These are phyloP conservation scores for Phytoseiulus persimilis DNA, from an alignment of 2,888 invertebrate genomes.

Conservation along the genomic window DNA sequence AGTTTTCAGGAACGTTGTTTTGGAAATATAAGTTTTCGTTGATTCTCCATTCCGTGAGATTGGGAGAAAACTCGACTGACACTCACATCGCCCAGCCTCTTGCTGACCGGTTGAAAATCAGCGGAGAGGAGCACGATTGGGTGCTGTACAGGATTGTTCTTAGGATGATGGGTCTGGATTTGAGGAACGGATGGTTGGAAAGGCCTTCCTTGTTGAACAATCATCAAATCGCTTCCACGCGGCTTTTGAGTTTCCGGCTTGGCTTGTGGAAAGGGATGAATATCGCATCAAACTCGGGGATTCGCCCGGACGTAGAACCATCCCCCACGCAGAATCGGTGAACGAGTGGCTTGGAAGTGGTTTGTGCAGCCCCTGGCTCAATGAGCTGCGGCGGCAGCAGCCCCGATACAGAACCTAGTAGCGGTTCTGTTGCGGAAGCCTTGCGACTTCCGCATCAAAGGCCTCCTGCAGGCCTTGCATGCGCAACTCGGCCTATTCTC, in stretches of 20 bases:
- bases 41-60: not conserved
- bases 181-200: constrained; percentile 13
- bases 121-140: not conserved
- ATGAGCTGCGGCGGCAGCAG: too few species aligned
- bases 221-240: not conserved
- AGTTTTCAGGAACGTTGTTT: not conserved
- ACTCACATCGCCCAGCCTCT: constrained; percentile 21
- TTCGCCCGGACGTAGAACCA: too few species aligned
- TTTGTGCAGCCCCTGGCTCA: too few species aligned
- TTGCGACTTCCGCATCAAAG: too few species aligned
- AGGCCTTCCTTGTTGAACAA: constrained; percentile 11
- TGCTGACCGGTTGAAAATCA: not conserved
- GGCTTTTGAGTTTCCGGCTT: not conserved
- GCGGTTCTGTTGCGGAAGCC: too few species aligned
- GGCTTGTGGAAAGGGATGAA: too few species aligned
- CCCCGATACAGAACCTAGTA: too few species aligned
- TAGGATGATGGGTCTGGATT: constrained; percentile 15
- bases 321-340: too few species aligned
- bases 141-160: constrained; percentile 11
- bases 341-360: too few species aligned
- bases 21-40: not conserved
- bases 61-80: not conserved
- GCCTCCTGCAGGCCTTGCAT: too few species aligned
- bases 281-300: too few species aligned
- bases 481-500: too few species aligned